A percentile compares a stretch with the other conserved stretches of the same genome.
Conservation (phyloP, 1,140 invertebrate genomes). For the Penaeus indicus region DNA sequence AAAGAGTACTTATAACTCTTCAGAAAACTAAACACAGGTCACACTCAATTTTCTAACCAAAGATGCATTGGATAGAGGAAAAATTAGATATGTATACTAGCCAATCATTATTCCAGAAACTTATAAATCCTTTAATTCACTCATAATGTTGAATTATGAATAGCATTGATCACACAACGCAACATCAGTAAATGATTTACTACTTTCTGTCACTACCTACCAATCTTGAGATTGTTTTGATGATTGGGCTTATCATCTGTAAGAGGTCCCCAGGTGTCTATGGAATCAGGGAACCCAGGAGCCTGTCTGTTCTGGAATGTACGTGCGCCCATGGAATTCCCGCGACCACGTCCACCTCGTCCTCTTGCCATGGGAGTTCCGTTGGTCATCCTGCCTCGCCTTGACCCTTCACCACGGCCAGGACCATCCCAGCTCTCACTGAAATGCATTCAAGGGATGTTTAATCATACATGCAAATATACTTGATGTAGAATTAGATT, state of each 20-base stretch:
- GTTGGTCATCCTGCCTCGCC: slow-evolving; percentile 54
- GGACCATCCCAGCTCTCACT: slow-evolving; percentile 55
- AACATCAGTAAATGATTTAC: too few relatives aligned
- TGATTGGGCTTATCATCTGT: slow-evolving; percentile 59
- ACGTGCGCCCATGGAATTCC: slow-evolving; percentile 54
- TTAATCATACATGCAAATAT: too few relatives aligned
- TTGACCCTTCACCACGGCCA: slow-evolving; percentile 49
- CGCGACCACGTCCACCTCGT: slow-evolving; percentile 54
- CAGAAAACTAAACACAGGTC: too few relatives aligned
- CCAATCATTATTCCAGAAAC: too few relatives aligned
- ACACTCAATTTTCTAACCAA: too few relatives aligned
- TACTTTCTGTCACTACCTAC: neutral
- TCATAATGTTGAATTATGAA: too few relatives aligned
- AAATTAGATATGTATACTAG: too few relatives aligned
- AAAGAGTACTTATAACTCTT: neutral
- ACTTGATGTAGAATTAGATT: neutral
- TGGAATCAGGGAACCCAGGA: slow-evolving; percentile 59
- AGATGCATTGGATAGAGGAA: too few relatives aligned
- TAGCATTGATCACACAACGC: too few relatives aligned
- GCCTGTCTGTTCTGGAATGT: slow-evolving; percentile 64
- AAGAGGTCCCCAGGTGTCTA: slow-evolving; percentile 62
- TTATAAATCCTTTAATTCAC: too few relatives aligned
- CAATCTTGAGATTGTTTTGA: slow-evolving; percentile 60
- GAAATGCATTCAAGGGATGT: neutral
- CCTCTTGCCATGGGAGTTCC: slow-evolving; percentile 43